phyloP scores from a whole-genome alignment of 2,888 invertebrate species.

The Oscheius onirici region DNA sequence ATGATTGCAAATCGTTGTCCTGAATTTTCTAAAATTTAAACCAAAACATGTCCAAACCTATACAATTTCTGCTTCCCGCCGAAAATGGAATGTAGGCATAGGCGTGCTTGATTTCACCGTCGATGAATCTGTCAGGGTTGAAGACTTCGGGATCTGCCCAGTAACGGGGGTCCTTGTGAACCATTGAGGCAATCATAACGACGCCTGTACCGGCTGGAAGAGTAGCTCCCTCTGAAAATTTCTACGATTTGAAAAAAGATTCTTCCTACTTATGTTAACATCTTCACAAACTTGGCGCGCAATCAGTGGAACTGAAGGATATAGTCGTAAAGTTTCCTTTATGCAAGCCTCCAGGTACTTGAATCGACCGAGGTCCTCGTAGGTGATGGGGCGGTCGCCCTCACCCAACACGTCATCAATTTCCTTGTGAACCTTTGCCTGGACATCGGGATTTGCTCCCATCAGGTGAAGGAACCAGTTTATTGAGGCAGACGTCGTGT shows the following conservation, averaged over 20 bases:
- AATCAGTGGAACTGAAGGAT: slow-evolving; percentile 70
- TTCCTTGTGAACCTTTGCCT: slow-evolving; percentile 76
- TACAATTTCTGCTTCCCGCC: slow-evolving; percentile 75
- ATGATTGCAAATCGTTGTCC: slow-evolving; percentile 71
- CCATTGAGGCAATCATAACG: slow-evolving; percentile 68
- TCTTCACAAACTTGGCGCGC: slow-evolving; percentile 71
- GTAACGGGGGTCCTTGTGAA: slow-evolving; percentile 71
- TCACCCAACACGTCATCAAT: slow-evolving; percentile 69
- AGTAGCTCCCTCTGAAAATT: slow-evolving; percentile 53
- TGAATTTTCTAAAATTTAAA: slow-evolving; percentile 35
- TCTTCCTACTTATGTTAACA: slow-evolving; percentile 55
- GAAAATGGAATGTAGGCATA: slow-evolving; percentile 75
- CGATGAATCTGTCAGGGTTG: slow-evolving; percentile 74
- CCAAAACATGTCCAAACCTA: slow-evolving; percentile 69
- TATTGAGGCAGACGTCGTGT: slow-evolving; percentile 86
- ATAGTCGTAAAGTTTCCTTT: slow-evolving; percentile 70
- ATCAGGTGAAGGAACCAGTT: slow-evolving; percentile 87
- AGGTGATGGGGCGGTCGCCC: slow-evolving; percentile 71
- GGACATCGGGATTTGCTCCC: slow-evolving; percentile 84
- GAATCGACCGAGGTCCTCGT: slow-evolving; percentile 73
- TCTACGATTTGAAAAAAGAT: too few relatives aligned
- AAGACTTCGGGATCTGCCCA: slow-evolving; percentile 67
- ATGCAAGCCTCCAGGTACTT: slow-evolving; percentile 73
- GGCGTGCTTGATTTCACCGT: slow-evolving; percentile 72
- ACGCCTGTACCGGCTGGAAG: slow-evolving; percentile 72